Conservation (phyloP, 2,888 invertebrate species). For the Synanthedon andrenaeformis region DNA sequence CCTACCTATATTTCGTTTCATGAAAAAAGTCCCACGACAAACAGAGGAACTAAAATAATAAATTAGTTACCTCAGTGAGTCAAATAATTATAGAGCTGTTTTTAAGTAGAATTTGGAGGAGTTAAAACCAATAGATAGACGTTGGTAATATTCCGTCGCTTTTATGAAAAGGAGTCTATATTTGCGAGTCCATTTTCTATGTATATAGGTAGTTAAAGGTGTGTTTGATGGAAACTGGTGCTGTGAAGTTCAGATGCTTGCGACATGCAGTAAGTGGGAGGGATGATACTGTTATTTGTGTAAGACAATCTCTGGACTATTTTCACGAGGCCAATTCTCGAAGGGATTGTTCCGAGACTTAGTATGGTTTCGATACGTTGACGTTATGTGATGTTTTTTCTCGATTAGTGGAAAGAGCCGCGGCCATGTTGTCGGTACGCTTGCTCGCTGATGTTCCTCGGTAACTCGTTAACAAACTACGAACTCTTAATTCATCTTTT, state of each 20-base stretch:
- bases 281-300: conserved; percentile 15
- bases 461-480: conserved; percentile 36
- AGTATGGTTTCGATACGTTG: too few relatives aligned
- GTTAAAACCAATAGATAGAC: too few relatives aligned
- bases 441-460: conserved; percentile 51
- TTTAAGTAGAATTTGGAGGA: too few relatives aligned
- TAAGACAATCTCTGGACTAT: conserved; percentile 14
- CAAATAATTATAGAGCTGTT: conserved; percentile 1
- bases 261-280: conserved; percentile 41
- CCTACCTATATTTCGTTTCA: too few relatives aligned
- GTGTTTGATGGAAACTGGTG: conserved; percentile 39
- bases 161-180: too few relatives aligned
- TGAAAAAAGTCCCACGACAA: too few relatives aligned
- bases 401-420: too few relatives aligned
- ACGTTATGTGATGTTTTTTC: too few relatives aligned
- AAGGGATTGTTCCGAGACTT: conserved; percentile 23
- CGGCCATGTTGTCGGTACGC: too few relatives aligned
- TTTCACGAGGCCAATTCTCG: conserved; percentile 10
- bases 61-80: conserved; percentile 16
- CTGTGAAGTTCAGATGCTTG: conserved; percentile 62
- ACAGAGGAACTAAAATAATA: too few relatives aligned
- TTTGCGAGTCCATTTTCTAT: too few relatives aligned
- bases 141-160: too few relatives aligned
- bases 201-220: conserved; percentile 4
- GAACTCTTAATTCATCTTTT: conserved; percentile 55